Evolutionary conservation across 2,888 invertebrate species (phyloP).

Genomic region (Amitus sp.): DNA sequence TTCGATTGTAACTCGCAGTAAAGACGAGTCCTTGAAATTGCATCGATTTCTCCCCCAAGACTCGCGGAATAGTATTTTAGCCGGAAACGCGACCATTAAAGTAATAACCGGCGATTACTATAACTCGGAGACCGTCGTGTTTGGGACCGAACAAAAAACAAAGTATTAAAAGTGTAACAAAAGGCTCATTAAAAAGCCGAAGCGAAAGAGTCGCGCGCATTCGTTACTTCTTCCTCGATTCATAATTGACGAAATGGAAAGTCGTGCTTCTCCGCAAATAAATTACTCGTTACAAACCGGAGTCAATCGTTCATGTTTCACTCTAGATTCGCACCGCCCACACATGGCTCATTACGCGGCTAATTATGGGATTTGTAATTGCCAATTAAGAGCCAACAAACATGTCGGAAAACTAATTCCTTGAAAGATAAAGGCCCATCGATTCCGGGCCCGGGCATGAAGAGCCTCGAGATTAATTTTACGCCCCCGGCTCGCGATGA

Average conservation of each 20-base stretch:
- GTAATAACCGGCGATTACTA: not conserved
- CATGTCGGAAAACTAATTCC: slow-evolving; percentile 34
- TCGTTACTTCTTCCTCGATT: slow-evolving; percentile 15
- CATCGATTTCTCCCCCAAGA: not conserved
- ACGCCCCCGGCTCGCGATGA: not conserved
- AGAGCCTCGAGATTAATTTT: slow-evolving; percentile 6
- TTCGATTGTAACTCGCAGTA: slow-evolving; percentile 24
- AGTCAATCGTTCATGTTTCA: slow-evolving; percentile 29
- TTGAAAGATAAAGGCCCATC: slow-evolving; percentile 18
- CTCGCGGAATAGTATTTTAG: not conserved
- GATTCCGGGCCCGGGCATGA: slow-evolving; percentile 16
- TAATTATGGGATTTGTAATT: slow-evolving; percentile 34
- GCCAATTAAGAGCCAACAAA: slow-evolving; percentile 32
- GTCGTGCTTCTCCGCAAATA: slow-evolving; percentile 25
- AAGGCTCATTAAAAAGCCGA: slow-evolving; percentile 13
- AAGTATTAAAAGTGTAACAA: not conserved
- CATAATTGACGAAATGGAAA: slow-evolving; percentile 22
- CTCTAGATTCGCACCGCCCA: slow-evolving; percentile 23
- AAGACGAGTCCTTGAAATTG: slow-evolving; percentile 8
- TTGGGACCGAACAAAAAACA: not conserved
- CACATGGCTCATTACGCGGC: slow-evolving; percentile 21
- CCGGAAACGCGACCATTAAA: slow-evolving; percentile 4
- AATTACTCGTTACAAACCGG: slow-evolving; percentile 26
- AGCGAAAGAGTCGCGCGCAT: slow-evolving; percentile 16
- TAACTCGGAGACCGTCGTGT: not conserved